phyloP scores from a whole-genome alignment of 2,797 vertebrate genomes.

The Todus mexicanus region DNA sequence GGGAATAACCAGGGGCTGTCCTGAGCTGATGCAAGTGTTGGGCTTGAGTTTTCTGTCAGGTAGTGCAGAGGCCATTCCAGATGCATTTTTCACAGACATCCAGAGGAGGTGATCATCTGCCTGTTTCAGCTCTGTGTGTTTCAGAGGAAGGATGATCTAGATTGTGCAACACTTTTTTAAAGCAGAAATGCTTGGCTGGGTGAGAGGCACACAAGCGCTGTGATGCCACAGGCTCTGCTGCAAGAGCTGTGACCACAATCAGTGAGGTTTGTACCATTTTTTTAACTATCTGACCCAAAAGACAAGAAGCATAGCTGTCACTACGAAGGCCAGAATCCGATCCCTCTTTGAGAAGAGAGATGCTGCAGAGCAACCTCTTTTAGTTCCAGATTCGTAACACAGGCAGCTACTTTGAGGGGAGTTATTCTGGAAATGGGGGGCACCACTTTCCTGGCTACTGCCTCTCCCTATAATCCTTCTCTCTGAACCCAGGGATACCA shows the following conservation, averaged over 20 bases:
- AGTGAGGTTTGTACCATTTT: not conserved
- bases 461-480: not conserved
- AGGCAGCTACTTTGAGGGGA: accelerated
- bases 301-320: not conserved
- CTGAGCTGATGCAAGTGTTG: not conserved
- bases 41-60: not conserved
- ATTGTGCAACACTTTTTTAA: not conserved
- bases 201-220: accelerated
- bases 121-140: not conserved
- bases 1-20: not conserved
- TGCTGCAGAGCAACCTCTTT: not conserved
- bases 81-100: accelerated
- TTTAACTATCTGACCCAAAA: not conserved
- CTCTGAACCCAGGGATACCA: not conserved
- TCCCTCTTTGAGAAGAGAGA: not conserved
- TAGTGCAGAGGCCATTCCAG: not conserved
- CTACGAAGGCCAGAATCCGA: not conserved
- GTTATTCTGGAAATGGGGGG: not conserved
- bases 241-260: not conserved
- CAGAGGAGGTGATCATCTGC: not conserved
- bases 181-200: not conserved
- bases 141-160: not conserved
- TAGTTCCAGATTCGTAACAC: not conserved
- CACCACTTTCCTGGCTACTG: not conserved
- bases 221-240: not conserved